A percentile compares a stretch with the other conserved stretches of the same genome.
Conservation (phyloP, 2,113 vertebrate genomes). For the Silurus asotus region DNA sequence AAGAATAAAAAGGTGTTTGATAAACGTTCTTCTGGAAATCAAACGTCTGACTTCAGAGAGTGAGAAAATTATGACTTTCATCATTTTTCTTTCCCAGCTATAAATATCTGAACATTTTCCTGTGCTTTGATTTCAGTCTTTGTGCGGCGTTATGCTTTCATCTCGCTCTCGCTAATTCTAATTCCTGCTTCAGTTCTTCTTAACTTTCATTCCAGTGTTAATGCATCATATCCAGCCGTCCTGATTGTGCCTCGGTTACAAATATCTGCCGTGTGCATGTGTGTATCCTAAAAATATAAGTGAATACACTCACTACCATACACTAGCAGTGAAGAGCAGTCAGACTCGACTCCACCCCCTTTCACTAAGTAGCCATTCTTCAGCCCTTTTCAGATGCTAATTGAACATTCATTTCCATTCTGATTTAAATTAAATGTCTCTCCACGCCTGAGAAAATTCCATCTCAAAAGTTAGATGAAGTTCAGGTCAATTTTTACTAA, state of each 20-base stretch:
- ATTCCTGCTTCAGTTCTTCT: neutral
- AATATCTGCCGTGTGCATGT: neutral
- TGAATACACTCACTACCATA: neutral
- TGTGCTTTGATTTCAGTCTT: slow-evolving; percentile 30
- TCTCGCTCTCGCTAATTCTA: neutral
- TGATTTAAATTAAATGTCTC: neutral
- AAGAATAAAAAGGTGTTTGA: neutral
- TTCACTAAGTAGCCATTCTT: neutral
- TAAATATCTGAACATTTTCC: slow-evolving; percentile 31
- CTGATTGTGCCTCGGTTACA: neutral
- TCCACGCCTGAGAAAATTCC: too few species aligned
- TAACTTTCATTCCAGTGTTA: neutral
- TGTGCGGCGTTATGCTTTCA: neutral
- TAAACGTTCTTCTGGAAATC: slow-evolving; percentile 3
- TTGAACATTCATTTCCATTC: neutral
- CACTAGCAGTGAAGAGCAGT: neutral
- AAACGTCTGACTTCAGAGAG: slow-evolving; percentile 14
- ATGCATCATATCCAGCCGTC: neutral
- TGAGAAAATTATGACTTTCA: slow-evolving; percentile 25
- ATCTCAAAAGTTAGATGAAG: neutral
- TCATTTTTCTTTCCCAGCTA: neutral
- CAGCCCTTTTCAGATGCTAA: neutral
- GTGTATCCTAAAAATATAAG: neutral
- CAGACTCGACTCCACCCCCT: neutral
- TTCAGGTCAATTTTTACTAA: neutral